Evolutionary conservation across 1,140 invertebrate species (phyloP), one percentile per base, ranked within the genome.

Genomic region (Triops longicaudatus): DNA sequence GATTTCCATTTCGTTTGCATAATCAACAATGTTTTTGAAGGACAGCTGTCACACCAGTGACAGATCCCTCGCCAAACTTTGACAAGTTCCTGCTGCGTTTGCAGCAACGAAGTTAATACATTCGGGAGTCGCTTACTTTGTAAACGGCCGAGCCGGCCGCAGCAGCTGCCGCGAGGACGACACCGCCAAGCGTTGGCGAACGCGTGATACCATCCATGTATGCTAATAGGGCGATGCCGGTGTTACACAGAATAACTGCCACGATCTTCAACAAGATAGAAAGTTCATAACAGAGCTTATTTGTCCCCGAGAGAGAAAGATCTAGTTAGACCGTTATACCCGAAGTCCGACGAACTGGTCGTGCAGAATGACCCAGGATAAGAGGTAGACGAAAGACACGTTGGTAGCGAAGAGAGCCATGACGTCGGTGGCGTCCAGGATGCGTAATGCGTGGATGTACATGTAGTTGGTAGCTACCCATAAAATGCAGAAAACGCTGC

Each of bases 201-300:
- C 91, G 91, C 1, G 93, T 94, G 80, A 96, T 95, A 37, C 95
- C 95, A 82, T 97, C 95, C 93, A 97, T 97, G 81, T 98, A 98
- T 10, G 95, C 95, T 78, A 97, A 86, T 27, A 98, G 86, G 4
- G 95, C 95, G 74, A 97, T 95, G 26, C 95, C 95, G 41, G 95
- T 97, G 84, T 96, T 95, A 83, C 93, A 96, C 75, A 97, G 85
- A 82, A 98, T 97, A 78, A 97, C 93, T 79, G 95, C 95, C 78
- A 97, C 92, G 83, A 98, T 97, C 95, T 98, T 79, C 4, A 81
- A 76, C 31, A 37, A 37, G 31, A 44, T 26, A 12, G 50, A 9
- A 17, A 63, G 17, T 37, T 37, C 31, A 37, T 37, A 37, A 37
- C 7, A 37, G 31, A 37, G 7, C 31, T 37, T 4, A 37, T 37